Conservation (phyloP, 2,113 vertebrate species). For the Harpagus bidentatus region DNA sequence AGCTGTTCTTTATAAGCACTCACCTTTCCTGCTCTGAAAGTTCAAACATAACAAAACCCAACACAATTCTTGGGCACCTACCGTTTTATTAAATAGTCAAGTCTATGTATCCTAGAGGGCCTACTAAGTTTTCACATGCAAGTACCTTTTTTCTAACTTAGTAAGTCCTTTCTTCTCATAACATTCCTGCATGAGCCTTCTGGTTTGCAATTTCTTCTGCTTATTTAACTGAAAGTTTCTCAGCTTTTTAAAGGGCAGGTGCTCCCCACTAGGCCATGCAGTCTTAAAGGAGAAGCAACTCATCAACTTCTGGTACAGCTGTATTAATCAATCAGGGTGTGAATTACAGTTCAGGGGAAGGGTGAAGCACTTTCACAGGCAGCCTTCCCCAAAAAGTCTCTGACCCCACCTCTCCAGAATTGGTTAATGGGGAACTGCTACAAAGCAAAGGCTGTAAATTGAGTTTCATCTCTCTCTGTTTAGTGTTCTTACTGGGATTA, state of each 20-base stretch:
- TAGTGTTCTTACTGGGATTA: not conserved
- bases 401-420: accelerated
- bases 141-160: not conserved
- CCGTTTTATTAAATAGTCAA: not conserved
- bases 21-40: not conserved
- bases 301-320: not conserved
- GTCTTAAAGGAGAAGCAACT: not conserved
- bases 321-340: not conserved
- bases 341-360: not conserved
- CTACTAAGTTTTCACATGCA: not conserved
- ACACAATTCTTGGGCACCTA: not conserved
- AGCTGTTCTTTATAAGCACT: not conserved
- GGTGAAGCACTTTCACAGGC: not conserved
- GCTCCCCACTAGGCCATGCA: not conserved
- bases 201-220: not conserved
- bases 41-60: not conserved
- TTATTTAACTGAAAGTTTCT: not conserved
- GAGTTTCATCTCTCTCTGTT: not conserved
- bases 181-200: not conserved
- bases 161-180: not conserved
- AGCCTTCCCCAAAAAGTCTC: not conserved
- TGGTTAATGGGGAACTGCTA: not conserved
- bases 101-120: not conserved
- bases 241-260: not conserved
- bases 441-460: not conserved